A percentile compares a stretch with the other conserved stretches of the same genome.
These are phyloP conservation scores for Oceanodroma leucorhoa DNA, from an alignment of 2,797 vertebrate species.

Conservation along the genomic window DNA sequence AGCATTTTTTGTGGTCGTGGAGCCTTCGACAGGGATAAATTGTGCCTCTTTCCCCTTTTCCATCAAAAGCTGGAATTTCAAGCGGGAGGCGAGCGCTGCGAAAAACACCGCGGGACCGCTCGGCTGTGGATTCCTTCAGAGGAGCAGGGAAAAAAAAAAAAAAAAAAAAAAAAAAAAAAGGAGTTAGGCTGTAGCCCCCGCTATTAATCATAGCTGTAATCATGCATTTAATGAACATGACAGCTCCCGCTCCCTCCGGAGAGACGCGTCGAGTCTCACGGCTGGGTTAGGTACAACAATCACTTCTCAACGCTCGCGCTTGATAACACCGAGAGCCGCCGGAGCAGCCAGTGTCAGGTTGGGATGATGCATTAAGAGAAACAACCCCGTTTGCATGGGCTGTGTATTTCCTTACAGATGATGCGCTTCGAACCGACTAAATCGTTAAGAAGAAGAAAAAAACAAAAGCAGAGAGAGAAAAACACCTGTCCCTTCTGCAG, in stretches of 20 bases:
- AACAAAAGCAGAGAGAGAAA: background rate
- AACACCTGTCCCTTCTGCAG: background rate
- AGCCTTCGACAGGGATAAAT: background rate
- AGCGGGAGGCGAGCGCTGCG: rapidly evolving
- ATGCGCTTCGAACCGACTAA: background rate
- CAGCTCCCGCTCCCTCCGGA: constrained; percentile 55
- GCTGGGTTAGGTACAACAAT: constrained; percentile 13
- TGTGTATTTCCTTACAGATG: background rate
- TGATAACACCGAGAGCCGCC: background rate
- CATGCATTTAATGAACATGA: constrained; percentile 69
- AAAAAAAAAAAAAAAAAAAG: no score
- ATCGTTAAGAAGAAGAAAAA: background rate
- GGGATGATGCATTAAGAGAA: constrained; percentile 8
- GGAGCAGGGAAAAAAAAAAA: background rate
- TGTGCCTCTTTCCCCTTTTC: background rate
- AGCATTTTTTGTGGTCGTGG: rapidly evolving
- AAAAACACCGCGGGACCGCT: background rate
- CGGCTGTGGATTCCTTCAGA: background rate
- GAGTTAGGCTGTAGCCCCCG: constrained; percentile 1
- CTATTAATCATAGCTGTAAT: constrained; percentile 70
- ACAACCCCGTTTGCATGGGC: background rate
- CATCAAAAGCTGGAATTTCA: background rate
- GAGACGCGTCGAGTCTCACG: background rate
- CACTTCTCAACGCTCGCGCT: background rate
- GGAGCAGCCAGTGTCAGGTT: background rate